Evolutionary conservation across 2,888 invertebrate species (phyloP), one percentile per base, ranked within the genome.

Genomic region (Oxystoma pomonae): DNA sequence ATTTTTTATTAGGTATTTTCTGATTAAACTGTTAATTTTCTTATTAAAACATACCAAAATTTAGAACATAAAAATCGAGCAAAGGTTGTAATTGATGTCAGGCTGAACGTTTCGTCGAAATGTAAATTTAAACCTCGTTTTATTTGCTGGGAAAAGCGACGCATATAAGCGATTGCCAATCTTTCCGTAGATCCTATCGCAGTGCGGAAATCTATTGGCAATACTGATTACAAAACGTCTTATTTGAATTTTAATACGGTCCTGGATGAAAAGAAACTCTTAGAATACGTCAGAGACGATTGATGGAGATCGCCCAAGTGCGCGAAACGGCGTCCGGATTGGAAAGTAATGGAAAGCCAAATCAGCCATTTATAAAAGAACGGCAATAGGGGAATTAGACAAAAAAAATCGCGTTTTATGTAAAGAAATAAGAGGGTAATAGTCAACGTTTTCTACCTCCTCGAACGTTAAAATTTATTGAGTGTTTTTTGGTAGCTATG

Each of bases 101-200:
- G n/a, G n/a, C n/a, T n/a, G n/a, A n/a, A n/a, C n/a, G n/a, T n/a
- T n/a, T n/a, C n/a, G n/a, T n/a, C n/a, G 65, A 69, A 70, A 78
- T 79, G 76, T 76, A 74, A 73, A 74, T 73, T 75, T 71, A 74
- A 71, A 73, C 75, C 74, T 77, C 77, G 73, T 80, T 80, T 78
- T 77, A 80, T 80, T 80, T 79, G 80, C 79, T 79, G 79, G 77
- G 78, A 77, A 78, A 77, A n/a, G 79, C 74, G 80, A 78, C 78
- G 78, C 78, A 77, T 77, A 75, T 77, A 77, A 77, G 77, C 73
- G 79, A 78, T 79, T 77, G 77, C 76, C 77, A 76, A 77, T 77
- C 77, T 78, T 75, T 73, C 73, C 67, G 69, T 69, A 73, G 77
- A 76, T 76, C 64, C 67, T 78, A 78, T 78, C 77, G 68, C 68